A percentile compares a stretch with the other conserved stretches of the same genome.
These are phyloP conservation scores for Heliconius hortense DNA, from an alignment of 2,888 invertebrate species.

Conservation along the genomic window DNA sequence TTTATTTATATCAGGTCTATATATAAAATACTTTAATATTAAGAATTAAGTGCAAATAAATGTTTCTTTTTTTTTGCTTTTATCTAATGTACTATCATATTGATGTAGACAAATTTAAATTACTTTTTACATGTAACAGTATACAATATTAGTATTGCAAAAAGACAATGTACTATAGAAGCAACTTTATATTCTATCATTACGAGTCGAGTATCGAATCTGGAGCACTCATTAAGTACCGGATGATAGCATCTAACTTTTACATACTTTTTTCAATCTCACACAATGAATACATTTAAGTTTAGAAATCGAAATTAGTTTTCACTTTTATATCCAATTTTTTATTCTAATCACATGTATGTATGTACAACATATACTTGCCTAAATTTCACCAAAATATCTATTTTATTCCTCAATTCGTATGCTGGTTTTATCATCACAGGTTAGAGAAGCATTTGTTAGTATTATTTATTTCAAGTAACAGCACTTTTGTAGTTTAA, in stretches of 20 bases:
- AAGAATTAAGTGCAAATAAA: too few relatives aligned
- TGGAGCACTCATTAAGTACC: not conserved
- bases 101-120: not conserved
- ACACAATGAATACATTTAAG: constrained; percentile 25
- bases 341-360: constrained; percentile 35
- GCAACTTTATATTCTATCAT: not conserved
- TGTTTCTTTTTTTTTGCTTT: too few relatives aligned
- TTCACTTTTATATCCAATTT: constrained; percentile 38
- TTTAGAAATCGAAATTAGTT: constrained; percentile 37
- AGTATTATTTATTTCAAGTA: not conserved
- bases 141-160: not conserved
- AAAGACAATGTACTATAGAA: not conserved
- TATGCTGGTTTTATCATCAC: constrained; percentile 17
- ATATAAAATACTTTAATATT: too few relatives aligned
- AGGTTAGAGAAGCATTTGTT: not conserved
- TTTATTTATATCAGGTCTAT: too few relatives aligned
- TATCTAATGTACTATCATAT: too few relatives aligned
- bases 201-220: not conserved
- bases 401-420: constrained; percentile 28
- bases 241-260: constrained; percentile 22
- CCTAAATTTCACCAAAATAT: constrained; percentile 36
- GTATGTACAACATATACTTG: constrained; percentile 6
- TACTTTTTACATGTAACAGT: not conserved
- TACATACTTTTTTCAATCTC: constrained; percentile 18
- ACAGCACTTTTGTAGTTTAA: too few relatives aligned